Percentiles rank a stretch among this genome's conserved stretches.
Evolutionary conservation across 2,888 invertebrate species (phyloP).

Genomic region (Asteroscopus sphinx): DNA sequence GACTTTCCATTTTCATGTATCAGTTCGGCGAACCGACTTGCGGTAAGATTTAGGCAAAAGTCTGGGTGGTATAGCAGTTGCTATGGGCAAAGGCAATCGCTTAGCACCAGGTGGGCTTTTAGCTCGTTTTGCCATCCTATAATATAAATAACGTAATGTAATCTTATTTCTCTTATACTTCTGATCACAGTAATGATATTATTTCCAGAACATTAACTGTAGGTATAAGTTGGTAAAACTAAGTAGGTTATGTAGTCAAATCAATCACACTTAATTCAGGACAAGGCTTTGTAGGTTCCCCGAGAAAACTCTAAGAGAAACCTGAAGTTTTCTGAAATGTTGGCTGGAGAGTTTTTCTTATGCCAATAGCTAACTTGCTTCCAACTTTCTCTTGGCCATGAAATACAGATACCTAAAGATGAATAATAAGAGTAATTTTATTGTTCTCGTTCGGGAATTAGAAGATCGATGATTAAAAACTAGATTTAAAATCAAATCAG

Average conservation of each 20-base stretch:
- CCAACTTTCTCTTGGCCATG: not conserved
- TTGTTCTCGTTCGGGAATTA: too few relatives aligned
- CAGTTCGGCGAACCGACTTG: too few relatives aligned
- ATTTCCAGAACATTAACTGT: not conserved
- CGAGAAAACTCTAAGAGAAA: not conserved
- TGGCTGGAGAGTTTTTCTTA: not conserved
- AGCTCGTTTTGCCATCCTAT: too few relatives aligned
- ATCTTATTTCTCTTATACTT: not conserved
- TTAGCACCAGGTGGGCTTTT: too few relatives aligned
- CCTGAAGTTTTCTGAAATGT: not conserved
- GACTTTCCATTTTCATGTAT: too few relatives aligned
- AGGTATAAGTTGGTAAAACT: not conserved
- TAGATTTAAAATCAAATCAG: too few relatives aligned
- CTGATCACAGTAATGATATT: too few relatives aligned
- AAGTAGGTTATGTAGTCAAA: constrained; percentile 4
- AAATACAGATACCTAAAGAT: not conserved
- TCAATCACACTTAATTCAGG: constrained; percentile 6
- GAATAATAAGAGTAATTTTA: not conserved
- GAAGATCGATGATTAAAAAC: too few relatives aligned
- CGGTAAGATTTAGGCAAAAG: too few relatives aligned
- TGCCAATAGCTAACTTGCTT: not conserved
- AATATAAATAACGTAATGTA: not conserved
- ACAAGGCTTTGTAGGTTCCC: not conserved
- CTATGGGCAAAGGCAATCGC: too few relatives aligned
- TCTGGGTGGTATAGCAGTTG: too few relatives aligned